Percentiles rank a stretch among this genome's conserved stretches.
These are phyloP conservation scores for Leucophenga varia DNA, from an alignment of 1,140 invertebrate species.

Conservation along the genomic window DNA sequence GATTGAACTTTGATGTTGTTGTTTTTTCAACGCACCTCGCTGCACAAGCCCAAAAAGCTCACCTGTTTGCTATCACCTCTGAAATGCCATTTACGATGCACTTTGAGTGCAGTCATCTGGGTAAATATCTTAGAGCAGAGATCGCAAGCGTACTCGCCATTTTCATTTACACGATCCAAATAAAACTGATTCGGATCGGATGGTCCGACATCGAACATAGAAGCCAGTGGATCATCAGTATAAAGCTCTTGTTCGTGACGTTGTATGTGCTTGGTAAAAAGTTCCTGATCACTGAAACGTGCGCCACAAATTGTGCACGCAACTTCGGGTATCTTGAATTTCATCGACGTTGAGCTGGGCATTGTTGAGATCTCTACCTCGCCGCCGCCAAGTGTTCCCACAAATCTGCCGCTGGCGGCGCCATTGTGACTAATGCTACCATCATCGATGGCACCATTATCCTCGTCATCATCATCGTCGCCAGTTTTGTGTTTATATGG, in stretches of 20 bases:
- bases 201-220: conserved; percentile 53
- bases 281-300: conserved; percentile 49
- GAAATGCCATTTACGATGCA: conserved; percentile 58
- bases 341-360: conserved; percentile 12
- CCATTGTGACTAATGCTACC: conserved; percentile 1
- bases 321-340: conserved; percentile 49
- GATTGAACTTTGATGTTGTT: background rate
- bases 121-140: conserved; percentile 54
- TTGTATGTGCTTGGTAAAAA: conserved; percentile 52
- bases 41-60: conserved; percentile 56
- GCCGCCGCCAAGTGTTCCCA: conserved; percentile 1
- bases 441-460: conserved; percentile 22
- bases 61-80: conserved; percentile 58
- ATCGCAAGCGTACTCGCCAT: conserved; percentile 54
- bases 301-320: conserved; percentile 50
- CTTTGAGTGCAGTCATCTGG: conserved; percentile 55
- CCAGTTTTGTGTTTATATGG: conserved; percentile 47
- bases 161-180: conserved; percentile 50
- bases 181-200: conserved; percentile 50
- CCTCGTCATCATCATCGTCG: conserved; percentile 47
- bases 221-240: conserved; percentile 49
- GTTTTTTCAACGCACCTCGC: conserved; percentile 33
- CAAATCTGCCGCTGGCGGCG: background rate
- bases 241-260: conserved; percentile 52
- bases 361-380: conserved; percentile 9